Conservation (phyloP, 2,888 invertebrate genomes). For the Polyommatus iphigenia region DNA sequence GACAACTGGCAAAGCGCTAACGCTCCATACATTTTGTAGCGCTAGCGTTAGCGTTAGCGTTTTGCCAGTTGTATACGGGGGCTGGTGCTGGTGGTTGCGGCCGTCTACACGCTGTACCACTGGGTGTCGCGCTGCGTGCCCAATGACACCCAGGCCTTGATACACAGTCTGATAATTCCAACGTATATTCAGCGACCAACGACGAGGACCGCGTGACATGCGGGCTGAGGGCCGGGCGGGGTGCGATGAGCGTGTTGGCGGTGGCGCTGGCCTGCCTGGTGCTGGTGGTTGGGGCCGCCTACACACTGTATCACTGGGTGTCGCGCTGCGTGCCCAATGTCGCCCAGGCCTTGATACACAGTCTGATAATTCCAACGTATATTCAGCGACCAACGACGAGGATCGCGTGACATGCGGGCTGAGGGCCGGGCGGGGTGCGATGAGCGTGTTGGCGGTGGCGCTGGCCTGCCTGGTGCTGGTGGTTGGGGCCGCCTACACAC, state of each 20-base stretch:
- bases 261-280: slow-evolving; percentile 63
- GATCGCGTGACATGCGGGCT: slow-evolving; percentile 50
- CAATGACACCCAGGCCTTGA: slow-evolving; percentile 55
- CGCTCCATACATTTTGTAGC: no score
- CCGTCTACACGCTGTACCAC: slow-evolving; percentile 61
- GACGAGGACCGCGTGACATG: slow-evolving; percentile 62
- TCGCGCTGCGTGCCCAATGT: slow-evolving; percentile 68
- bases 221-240: no score
- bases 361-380: no score
- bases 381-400: slow-evolving; percentile 67
- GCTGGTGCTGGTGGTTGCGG: slow-evolving; percentile 58
- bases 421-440: no score
- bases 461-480: slow-evolving; percentile 60
- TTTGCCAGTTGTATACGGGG: no score
- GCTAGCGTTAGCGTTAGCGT: no score
- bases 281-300: slow-evolving; percentile 58
- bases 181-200: slow-evolving; percentile 57
- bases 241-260: slow-evolving; percentile 53
- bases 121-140: slow-evolving; percentile 71
- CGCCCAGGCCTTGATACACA: slow-evolving; percentile 46
- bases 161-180: not conserved
- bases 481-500: slow-evolving; percentile 57
- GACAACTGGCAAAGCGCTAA: no score
- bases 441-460: slow-evolving; percentile 62
- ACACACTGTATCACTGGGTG: slow-evolving; percentile 67